These are phyloP conservation scores for Hydrolagus affinis DNA, from an alignment of 2,113 vertebrate genomes.

Conservation along the genomic window DNA sequence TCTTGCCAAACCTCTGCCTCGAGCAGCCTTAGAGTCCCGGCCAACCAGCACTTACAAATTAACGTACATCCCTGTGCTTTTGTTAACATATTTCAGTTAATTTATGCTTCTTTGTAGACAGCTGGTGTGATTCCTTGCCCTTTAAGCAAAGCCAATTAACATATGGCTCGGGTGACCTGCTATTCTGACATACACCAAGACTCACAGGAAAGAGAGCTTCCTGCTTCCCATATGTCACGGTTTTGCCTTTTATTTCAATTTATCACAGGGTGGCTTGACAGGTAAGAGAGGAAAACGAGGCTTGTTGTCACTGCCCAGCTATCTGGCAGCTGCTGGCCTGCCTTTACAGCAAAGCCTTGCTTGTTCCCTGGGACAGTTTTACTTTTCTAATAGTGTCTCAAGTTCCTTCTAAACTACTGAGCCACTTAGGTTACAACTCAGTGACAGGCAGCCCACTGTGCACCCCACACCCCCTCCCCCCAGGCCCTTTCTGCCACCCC, in stretches of 20 bases:
- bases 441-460: too few relatives aligned
- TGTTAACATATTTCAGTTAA: constrained; percentile 30
- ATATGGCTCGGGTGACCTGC: constrained; percentile 43
- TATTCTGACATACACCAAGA: constrained; percentile 20
- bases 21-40: background rate
- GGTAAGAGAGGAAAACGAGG: constrained; percentile 1
- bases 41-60: background rate
- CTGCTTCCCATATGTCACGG: constrained; percentile 39
- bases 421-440: too few relatives aligned
- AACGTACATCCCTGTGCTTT: background rate
- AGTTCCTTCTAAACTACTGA: too few relatives aligned
- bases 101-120: constrained; percentile 39
- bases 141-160: constrained; percentile 41
- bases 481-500: too few relatives aligned
- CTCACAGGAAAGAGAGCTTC: constrained; percentile 36
- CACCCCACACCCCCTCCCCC: too few relatives aligned
- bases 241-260: constrained; percentile 32
- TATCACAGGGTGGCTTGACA: constrained; percentile 8
- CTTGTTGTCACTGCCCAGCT: too few relatives aligned
- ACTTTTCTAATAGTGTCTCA: too few relatives aligned
- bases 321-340: too few relatives aligned
- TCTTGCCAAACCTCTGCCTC: too few relatives aligned
- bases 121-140: constrained; percentile 43
- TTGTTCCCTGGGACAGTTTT: too few relatives aligned
- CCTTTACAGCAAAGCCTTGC: too few relatives aligned